Base-by-base conservation (phyloP, 2,797 vertebrate species). In the Rhyacichthys aspro region DNA sequence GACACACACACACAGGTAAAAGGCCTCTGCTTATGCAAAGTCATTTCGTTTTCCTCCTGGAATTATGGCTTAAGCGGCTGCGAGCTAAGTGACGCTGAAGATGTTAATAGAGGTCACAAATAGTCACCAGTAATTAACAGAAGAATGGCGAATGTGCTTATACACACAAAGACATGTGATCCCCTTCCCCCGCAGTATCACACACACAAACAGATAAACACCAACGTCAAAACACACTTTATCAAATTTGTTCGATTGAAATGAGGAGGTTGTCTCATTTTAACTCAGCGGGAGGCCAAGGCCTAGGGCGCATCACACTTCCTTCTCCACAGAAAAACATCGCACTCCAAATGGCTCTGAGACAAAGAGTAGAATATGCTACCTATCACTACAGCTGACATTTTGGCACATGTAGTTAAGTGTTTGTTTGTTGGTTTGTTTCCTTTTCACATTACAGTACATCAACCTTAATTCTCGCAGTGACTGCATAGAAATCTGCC, bases 61-160 rank as follows among this genome's bases (percentile, higher is more conserved):
- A 89, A 85, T 89, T 84, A 83, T 57, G 81, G 77, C 81, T 86
- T 85, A 86, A 84, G 74, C 16, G 53, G 72, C 81, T 76, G 78
- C 37, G 59, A 84, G 82, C 78, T 74, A 83, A 86, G 82, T 78
- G 83, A 81, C 23, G 70, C 63, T 43, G 74, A 86, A 78, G 83
- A 89, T 82, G 85, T 86, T 89, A 89, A 89, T 89, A 79, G 86
- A 77, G 86, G 88, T 90, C 86, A 84, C 80, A 76, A 85, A 83
- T 76, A 87, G 88, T 87, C 88, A 82, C 73, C 67, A 53, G 85
- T 89, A 89, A 90, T 90, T 90, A 90, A 87, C 63, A 49, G 68
- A 39, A 71, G 70, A 63, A 63, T 14, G 55, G 48, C 43, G 46
- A 43, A 12, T 10, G 50, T 39, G 9, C 53, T n/a, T 43, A 59